Evolutionary conservation across 2,113 vertebrate species (phyloP), one percentile per base, ranked within the genome.

Genomic region (Oncorhynchus tshawytscha): DNA sequence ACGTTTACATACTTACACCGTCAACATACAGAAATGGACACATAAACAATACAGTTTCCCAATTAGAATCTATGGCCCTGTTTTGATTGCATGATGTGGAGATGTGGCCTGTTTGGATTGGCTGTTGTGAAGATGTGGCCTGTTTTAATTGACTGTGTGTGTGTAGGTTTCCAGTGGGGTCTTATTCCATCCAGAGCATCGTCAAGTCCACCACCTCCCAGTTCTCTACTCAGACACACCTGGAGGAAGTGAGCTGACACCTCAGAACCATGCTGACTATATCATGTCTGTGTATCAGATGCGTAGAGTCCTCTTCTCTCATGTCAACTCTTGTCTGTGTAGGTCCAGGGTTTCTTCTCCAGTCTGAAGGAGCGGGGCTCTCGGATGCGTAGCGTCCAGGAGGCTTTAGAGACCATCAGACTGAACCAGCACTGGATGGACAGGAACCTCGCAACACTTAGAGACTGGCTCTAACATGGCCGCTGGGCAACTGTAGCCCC

Each of bases 361-460:
- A 93, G 92, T 72, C 91, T 96, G 75, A 94, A 95, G 49, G 94
- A 95, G 45, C 88, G 92, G 45, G 94, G 92, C 76, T 95, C 94
- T 80, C 94, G 94, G 71, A 93, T 97, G 81, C 94, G 84, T n/a
- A 95, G 90, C 31, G 93, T 96, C 31, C 94, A 93, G 86, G 95
- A 96, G 69, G 96, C 96, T 27, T 83, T 95, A 49, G 95, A 97
- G 83, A 94, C 92, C 82, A 98, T 99, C 90, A 93, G 94, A 49
- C 68, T 96, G 75, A 99, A 99, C 88, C 93, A 94, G 81, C 93
- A 90, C 64, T 99, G 96, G 97, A 94, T 98, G 91, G 88, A 95
- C 8, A 91, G 75, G n/a, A 97, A 96, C 79, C 84, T 96, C 7
- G 48, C 89, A 24, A 82, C 81, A 0, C 90, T 99, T 45, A 60